Base-by-base conservation (phyloP, 2,113 vertebrate species). In the Gila orcuttii region DNA sequence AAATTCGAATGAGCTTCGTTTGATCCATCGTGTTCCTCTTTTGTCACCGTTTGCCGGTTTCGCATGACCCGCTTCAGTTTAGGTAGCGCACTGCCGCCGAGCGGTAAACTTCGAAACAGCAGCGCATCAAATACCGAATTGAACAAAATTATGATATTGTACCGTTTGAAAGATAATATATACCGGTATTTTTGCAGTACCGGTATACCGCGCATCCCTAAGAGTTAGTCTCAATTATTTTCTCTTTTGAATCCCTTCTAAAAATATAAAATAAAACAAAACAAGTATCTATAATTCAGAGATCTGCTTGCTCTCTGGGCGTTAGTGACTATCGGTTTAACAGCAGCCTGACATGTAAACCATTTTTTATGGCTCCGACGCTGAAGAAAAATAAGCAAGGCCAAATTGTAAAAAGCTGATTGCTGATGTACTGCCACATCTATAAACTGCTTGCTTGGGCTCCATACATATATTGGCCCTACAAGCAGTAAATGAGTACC, bases 381-480 rank as follows among this genome's bases (percentile, higher is more conserved):
- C 28, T 25, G 33, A 59, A 8, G 17, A 31, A 42, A 36, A 39
- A 79, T 15, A 28, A 39, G 3, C 39, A 68, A 52, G 62, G 59
- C 42, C 23, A 81, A 47, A 68, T 31, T n/a, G 23, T 81, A 68
- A 23, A 82, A 82, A 82, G 13, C 4, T 19, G 60, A 7, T 28
- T 47, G 23, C 60, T 79, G 36, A 45, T 45, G 57, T 81, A 12
- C 60, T 81, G 25, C 39, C 60, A 47, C 60, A 81, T 81, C 78
- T 47, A 36, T 62, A 80, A 62, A 25, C 6, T 52, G 25, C 74
- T 76, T 17, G 21, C 15, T 64, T 47, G 15, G 15, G 57, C 23
- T 17, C 57, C 12, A 25, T 62, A 45, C 15, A 64, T 42, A 19
- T 25, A 28, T 42, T 17, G 45, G 74, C 23, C 23, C 57, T 25